These are phyloP conservation scores for Stratiomys singularior DNA, from an alignment of 2,888 invertebrate species.

Conservation along the genomic window DNA sequence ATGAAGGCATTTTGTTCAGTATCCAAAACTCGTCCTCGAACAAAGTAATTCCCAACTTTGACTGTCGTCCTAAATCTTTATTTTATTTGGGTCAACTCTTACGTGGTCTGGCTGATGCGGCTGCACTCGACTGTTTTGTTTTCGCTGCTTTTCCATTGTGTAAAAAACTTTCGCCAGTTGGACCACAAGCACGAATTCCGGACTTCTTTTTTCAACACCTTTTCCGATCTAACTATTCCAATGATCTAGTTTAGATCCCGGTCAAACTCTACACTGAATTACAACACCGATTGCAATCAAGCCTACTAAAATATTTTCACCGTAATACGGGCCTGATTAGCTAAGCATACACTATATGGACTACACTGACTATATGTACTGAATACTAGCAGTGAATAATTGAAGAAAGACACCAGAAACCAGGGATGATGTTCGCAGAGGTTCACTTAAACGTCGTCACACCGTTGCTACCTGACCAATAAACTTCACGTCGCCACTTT, in stretches of 20 bases:
- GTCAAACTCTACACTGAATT: neutral
- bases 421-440: neutral
- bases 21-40: too few species aligned
- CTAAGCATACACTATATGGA: neutral
- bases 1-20: too few species aligned
- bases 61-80: too few species aligned
- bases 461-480: neutral
- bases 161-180: constrained; percentile 37
- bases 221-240: neutral
- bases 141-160: constrained; percentile 26
- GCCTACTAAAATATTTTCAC: neutral
- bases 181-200: neutral
- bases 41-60: too few species aligned
- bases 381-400: neutral
- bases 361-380: neutral
- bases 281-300: neutral
- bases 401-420: neutral
- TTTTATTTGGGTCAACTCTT: neutral
- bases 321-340: neutral
- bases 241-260: constrained; percentile 1
- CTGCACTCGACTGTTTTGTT: neutral
- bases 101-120: constrained; percentile 1
- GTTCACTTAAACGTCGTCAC: too few species aligned
- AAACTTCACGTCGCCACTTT: neutral
- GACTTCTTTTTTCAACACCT: too few species aligned